Evolutionary conservation across 92 coral and sea anemone species (phyloP), one percentile per base, ranked within the genome.

Genomic region (Epizoanthus illoricatus): DNA sequence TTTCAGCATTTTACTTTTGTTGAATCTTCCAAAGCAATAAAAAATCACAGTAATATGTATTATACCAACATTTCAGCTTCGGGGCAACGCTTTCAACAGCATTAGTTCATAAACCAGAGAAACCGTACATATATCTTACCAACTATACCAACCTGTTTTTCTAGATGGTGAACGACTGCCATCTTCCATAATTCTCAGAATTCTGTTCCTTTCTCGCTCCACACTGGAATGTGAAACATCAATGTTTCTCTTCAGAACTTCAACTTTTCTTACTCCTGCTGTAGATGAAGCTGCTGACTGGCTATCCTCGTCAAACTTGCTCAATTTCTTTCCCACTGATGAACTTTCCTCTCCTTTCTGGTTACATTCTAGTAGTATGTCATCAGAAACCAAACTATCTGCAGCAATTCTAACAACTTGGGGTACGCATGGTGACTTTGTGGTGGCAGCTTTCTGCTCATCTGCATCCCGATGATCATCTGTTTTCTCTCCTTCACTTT

Each of bases 301-400:
- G 56, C 33, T 28, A 3, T 9, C 43, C 42, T 19, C 28, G 2
- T 33, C 80, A 40, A 4, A 7, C 17, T n/a, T 60, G 8, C 6
- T 0, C 54, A 52, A 9, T 52, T 17, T 75, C 68, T 24, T 75
- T 75, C 45, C 80, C 33, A 39, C 36, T 58, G 69, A 49, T 9
- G 28, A 18, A 78, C 17, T n/a, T 1, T 63, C 58, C 13, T 63
- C 82, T n/a, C 24, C 41, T 4, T 19, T 57, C 56, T 60, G 56
- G 23, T 41, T 78, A 5, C 24, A 40, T 3, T 20, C 42, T 12
- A 78, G 62, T 42, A 78, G 54, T 21, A 59, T 64, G 52, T 78
- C 82, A 62, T 78, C 82, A 1, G 82, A 45, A 62, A 78, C 82
- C 21, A 72, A 78, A 64, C 82, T 78, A 64, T 78, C 82, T n/a